Evolutionary conservation across 2,888 invertebrate species (phyloP).

Genomic region (Caenorhabditis sp.): DNA sequence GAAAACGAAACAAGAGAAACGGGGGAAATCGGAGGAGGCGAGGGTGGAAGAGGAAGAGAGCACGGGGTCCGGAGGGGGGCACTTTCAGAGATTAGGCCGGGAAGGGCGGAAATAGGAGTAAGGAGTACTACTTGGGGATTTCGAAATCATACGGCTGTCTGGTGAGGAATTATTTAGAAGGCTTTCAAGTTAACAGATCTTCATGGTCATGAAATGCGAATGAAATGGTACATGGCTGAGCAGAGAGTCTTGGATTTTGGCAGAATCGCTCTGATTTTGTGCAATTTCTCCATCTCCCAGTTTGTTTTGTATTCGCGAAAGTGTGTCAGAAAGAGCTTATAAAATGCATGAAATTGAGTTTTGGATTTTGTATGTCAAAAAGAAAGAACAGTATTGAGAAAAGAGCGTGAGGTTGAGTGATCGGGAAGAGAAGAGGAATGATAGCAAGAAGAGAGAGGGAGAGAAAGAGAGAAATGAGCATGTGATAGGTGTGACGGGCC

Average conservation of each 20-base stretch:
- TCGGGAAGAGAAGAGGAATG: background rate
- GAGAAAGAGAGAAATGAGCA: slow-evolving; percentile 1
- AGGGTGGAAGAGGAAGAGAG: slow-evolving; percentile 15
- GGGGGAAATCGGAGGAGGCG: slow-evolving; percentile 22
- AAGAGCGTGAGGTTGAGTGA: background rate
- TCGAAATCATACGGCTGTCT: background rate
- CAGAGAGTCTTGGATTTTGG: too few relatives aligned
- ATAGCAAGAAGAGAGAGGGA: background rate
- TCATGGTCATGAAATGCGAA: too few relatives aligned
- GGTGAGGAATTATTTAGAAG: background rate
- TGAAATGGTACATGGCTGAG: too few relatives aligned
- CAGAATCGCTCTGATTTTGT: too few relatives aligned
- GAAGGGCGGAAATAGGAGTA: slow-evolving; percentile 9
- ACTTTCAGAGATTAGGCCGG: slow-evolving; percentile 48
- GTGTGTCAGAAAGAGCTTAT: too few relatives aligned
- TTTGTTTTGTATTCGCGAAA: too few relatives aligned
- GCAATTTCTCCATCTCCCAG: too few relatives aligned
- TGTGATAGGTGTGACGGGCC: slow-evolving; percentile 29
- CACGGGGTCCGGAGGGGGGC: slow-evolving; percentile 12
- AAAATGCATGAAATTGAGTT: too few relatives aligned
- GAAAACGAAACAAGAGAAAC: background rate
- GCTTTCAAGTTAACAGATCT: too few relatives aligned
- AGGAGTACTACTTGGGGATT: background rate
- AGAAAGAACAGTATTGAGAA: background rate
- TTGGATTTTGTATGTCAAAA: too few relatives aligned